Base-by-base conservation (phyloP, 2,113 vertebrate species). In the Cheilinus undulatus region DNA sequence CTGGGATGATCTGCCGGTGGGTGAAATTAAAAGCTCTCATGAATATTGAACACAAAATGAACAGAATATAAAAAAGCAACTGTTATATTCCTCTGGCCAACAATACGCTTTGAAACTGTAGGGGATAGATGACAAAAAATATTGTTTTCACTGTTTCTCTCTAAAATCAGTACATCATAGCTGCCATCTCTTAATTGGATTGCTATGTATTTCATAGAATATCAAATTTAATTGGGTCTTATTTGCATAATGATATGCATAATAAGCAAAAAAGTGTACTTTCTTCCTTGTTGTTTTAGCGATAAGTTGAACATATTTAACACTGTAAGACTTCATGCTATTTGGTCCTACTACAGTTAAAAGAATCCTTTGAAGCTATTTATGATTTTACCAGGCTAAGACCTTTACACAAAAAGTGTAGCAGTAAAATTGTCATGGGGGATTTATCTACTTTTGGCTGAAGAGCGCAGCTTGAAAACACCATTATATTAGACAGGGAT, bases 1-100 rank as follows among this genome's bases (percentile, higher is more conserved):
- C 64, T 99, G 98, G 98, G 97, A 99, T 32, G 97, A 98, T 66
- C 81, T 95, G 83, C 96, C 97, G 91, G 98, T 99, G 94, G 90
- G 96, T 87, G 28, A 62, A 65, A 49, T 52, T 15, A 26, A 65
- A 27, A 26, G 57, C 9, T 54, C 27, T 69, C 17, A 45, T 32
- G 42, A 11, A 70, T 42, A 27, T 0, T 75, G 13, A 54, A 69
- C 1, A 34, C 10, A 30, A 26, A 52, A 50, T 58, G 19, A 68
- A 13, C 10, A 12, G 17, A 75, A 61, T 5, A 23, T 4, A 28
- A 13, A 49, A 50, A 57, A 58, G 4, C 12, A 68, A 54, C 24
- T 13, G 17, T 51, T 26, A 15, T 48, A 10, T 7, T 22, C 7
- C 34, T 74, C 30, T 11, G 42, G 36, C 34, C 10, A 34, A 49